Base-by-base conservation (phyloP, 2,888 invertebrate genomes). In the Melanchra persicariae region DNA sequence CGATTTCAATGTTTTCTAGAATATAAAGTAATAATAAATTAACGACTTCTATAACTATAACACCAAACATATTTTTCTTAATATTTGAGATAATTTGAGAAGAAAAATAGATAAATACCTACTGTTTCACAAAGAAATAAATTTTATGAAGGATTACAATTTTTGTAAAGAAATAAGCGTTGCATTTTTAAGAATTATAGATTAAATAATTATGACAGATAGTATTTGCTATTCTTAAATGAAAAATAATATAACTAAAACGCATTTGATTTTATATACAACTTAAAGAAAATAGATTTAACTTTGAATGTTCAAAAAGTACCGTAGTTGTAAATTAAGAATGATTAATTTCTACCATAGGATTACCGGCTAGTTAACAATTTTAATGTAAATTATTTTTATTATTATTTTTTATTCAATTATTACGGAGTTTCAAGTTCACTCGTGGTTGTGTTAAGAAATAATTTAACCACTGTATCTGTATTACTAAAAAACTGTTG, bases 381-480 rank as follows among this genome's bases (percentile, higher is more conserved):
- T 65, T 79, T 79, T 73, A 81, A 70, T 71, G 79, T 86, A 79
- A 79, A 55, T 78, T 82, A 85, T 83, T 80, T 76, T 76, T 74
- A 77, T 78, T 79, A 65, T 70, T 69, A n/a, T 51, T 61, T 62
- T 76, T 81, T 66, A 73, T 81, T 61, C 58, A 60, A 74, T 79
- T 74, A 74, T 78, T 70, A 82, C 34, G 64, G 40, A 70, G 58
- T 81, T 86, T 87, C 87, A 89, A 88, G 93, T 94, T 94, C 93
- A 94, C 94, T 95, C 93, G 88, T 88, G 95, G 94, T 95, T 95
- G 95, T 95, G 94, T 91, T 94, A 81, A 79, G 77, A 74, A 54
- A 79, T 83, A 81, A 80, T 84, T 82, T 73, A 67, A 74, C 79
- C 84, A 84, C 76, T 75, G 68, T 75, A 67, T 77, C 64, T 77